Evolutionary conservation across 2,113 vertebrate genomes (phyloP), one percentile per base, ranked within the genome.

Genomic region (Axis porcinus): DNA sequence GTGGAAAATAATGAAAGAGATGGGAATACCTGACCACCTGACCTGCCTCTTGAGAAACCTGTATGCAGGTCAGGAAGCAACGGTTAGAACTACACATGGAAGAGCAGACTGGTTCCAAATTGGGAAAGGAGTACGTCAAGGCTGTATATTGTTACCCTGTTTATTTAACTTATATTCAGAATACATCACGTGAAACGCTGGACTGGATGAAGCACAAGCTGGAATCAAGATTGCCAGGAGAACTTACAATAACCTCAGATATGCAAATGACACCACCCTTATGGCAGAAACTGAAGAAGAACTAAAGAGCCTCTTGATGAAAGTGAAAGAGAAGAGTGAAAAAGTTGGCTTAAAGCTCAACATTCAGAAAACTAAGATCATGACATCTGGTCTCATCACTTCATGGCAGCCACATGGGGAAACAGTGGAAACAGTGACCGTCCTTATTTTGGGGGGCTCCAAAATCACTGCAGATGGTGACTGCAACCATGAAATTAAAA

Each of bases 111-210:
- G 15, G 16, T n/a, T 67, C 16, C 62, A 67, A 19, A 67, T 19
- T 1, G 3, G 33, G 17, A 67, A 67, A 67, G 33, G 33, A 67
- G 3, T 67, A 67, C 0, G 0, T 9, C 3, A 67, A 64, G 16
- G 62, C 62, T 67, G 7, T 8, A 67, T 67, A n/a, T 2, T 19
- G 62, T n/a, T 1, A 67, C 14, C 1, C 7, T n/a, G 62, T 8
- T n/a, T 67, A 67, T n/a, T n/a, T 67, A n/a, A 67, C 15, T 67
- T 67, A 1, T 8, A 19, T n/a, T 2, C 62, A 67, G 62, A 67
- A 16, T n/a, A n/a, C 33, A 67, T n/a, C 33, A n/a, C 17, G 33
- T 0, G 2, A 64, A 17, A 64, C 1, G 15, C 16, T n/a, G 30
- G 62, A 3, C 62, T 64, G 62, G 0, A n/a, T 57, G 23, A 57